A percentile compares a stretch with the other conserved stretches of the same genome.
Evolutionary conservation across 1,140 invertebrate species (phyloP).

Genomic region (Formica exsecta): DNA sequence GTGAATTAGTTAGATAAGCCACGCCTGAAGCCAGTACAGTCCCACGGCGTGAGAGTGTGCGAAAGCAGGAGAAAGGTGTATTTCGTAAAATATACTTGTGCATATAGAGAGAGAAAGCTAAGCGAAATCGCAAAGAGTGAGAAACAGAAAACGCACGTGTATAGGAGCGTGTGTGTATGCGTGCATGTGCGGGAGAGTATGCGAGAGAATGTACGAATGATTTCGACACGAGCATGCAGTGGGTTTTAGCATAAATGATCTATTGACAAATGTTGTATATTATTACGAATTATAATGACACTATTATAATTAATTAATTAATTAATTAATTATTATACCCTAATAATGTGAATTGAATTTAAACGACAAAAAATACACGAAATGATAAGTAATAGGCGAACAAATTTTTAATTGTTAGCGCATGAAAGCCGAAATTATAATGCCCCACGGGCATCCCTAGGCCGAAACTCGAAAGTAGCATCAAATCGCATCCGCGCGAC

Average conservation of each 20-base stretch:
- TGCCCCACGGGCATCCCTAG: constrained; percentile 28
- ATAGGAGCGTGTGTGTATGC: constrained; percentile 35
- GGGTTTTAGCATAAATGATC: constrained; percentile 86
- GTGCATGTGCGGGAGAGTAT: constrained; percentile 51
- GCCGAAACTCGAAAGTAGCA: constrained; percentile 39
- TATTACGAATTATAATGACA: constrained; percentile 87
- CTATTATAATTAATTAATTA: constrained; percentile 86
- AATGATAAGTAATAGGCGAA: constrained; percentile 83
- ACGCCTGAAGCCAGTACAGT: constrained; percentile 83
- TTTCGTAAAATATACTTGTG: constrained; percentile 57
- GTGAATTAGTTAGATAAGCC: constrained; percentile 81
- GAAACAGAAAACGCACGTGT: constrained; percentile 57
- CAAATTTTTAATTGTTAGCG: constrained; percentile 85
- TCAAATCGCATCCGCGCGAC: constrained; percentile 37
- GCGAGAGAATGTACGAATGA: constrained; percentile 69
- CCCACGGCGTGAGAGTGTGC: constrained; percentile 78
- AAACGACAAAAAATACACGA: constrained; percentile 82
- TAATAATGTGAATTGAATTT: constrained; percentile 86
- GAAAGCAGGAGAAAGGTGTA: constrained; percentile 60
- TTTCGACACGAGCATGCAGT: constrained; percentile 80
- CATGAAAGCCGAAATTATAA: constrained; percentile 49
- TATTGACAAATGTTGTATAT: constrained; percentile 87
- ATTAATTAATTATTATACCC: constrained; percentile 86
- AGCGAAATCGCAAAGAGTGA: constrained; percentile 24
- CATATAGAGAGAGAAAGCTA: constrained; percentile 34